Evolutionary conservation across 2,113 vertebrate species (phyloP).

Genomic region (Carollia perspicillata): DNA sequence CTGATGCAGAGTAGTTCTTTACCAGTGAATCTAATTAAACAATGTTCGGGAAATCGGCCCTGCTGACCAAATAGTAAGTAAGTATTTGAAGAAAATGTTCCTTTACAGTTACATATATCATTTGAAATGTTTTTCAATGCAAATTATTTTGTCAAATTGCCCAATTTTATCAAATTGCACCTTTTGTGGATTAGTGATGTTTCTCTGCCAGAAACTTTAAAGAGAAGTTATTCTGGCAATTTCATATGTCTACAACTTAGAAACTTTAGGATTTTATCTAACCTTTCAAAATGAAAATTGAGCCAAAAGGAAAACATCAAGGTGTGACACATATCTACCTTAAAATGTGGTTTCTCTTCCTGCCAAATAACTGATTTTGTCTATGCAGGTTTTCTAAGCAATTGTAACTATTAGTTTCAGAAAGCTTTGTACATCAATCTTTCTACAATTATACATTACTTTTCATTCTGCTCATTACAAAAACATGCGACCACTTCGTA

Average conservation of each 20-base stretch:
- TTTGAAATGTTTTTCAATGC: neutral
- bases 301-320: neutral
- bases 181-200: neutral
- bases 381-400: neutral
- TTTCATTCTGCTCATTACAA: neutral
- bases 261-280: neutral
- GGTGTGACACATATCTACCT: neutral
- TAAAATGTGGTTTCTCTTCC: conserved; percentile 29
- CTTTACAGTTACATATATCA: neutral
- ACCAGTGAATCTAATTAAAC: neutral
- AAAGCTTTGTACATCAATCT: neutral
- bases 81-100: neutral
- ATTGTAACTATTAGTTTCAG: neutral
- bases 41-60: neutral
- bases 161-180: neutral
- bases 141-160: neutral
- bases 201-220: neutral
- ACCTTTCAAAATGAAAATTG: neutral
- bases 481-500: neutral
- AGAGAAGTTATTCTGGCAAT: neutral
- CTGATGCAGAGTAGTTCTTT: neutral
- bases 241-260: neutral
- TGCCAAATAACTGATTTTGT: conserved; percentile 17
- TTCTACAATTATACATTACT: neutral
- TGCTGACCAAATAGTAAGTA: neutral